Percentiles rank a stretch among this genome's conserved stretches.
These are phyloP conservation scores for Tangara arthus DNA, from an alignment of 2,797 vertebrate species.

Conservation along the genomic window DNA sequence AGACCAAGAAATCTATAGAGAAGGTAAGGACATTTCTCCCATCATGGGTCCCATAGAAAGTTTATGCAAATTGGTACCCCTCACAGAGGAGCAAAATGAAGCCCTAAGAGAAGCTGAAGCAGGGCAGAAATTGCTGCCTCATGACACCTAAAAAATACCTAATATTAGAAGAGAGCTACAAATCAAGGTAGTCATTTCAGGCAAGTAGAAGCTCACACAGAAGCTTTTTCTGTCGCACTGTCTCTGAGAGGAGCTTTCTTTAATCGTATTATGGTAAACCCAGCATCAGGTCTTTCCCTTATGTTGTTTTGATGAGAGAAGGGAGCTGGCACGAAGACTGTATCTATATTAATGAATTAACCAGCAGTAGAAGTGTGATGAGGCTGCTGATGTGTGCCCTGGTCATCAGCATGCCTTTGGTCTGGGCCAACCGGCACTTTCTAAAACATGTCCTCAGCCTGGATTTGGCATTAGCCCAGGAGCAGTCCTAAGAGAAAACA, in stretches of 20 bases:
- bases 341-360: neutral
- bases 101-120: neutral
- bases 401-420: neutral
- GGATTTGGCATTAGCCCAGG: neutral
- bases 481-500: neutral
- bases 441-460: neutral
- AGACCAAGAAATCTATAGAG: neutral
- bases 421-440: neutral
- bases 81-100: neutral
- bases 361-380: neutral
- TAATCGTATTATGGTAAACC: neutral
- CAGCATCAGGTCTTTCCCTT: neutral
- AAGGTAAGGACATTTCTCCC: neutral
- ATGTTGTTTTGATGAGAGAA: neutral
- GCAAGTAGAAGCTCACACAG: neutral
- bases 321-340: neutral
- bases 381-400: neutral
- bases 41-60: neutral
- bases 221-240: neutral
- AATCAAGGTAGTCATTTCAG: neutral
- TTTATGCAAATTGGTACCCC: neutral
- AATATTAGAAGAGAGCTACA: neutral
- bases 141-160: neutral
- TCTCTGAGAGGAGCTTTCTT: slow-evolving; percentile 3
- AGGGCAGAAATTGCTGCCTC: neutral